A percentile compares a stretch with the other conserved stretches of the same genome.
Conservation (phyloP, 2,797 vertebrate genomes). For the Pseudochirops corinnae region DNA sequence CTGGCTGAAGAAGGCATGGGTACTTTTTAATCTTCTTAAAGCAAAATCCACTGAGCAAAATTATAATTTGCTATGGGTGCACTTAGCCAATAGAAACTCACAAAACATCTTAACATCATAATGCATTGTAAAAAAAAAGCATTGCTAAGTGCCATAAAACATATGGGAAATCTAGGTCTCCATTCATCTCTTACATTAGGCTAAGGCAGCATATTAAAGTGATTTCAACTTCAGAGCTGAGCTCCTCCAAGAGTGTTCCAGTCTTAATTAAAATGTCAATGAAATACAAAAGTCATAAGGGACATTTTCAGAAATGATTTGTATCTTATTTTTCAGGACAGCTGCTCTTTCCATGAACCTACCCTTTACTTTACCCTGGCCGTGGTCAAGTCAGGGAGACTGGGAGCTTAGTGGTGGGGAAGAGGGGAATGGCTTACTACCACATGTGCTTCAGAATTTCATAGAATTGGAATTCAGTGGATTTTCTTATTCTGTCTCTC, state of each 20-base stretch:
- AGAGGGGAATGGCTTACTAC: background rate
- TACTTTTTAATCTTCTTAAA: conserved; percentile 86
- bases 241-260: conserved; percentile 85
- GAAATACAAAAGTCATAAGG: conserved; percentile 85
- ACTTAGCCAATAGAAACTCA: conserved; percentile 86
- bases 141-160: conserved; percentile 86
- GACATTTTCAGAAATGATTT: conserved; percentile 78
- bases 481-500: background rate
- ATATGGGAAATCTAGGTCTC: conserved; percentile 85
- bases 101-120: conserved; percentile 85
- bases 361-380: no score
- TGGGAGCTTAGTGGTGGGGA: background rate
- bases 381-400: background rate
- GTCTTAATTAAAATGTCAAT: conserved; percentile 89
- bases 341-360: conserved; percentile 67
- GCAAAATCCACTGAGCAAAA: conserved; percentile 87
- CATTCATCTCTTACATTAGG: conserved; percentile 84
- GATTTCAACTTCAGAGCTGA: conserved; percentile 87
- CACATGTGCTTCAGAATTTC: background rate
- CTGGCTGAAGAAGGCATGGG: conserved; percentile 80
- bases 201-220: conserved; percentile 87
- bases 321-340: conserved; percentile 80
- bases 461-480: background rate
- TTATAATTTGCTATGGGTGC: conserved; percentile 86
- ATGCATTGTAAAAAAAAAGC: conserved; percentile 85